Conservation (phyloP, 2,888 invertebrate genomes). For the Junonia oenone region DNA sequence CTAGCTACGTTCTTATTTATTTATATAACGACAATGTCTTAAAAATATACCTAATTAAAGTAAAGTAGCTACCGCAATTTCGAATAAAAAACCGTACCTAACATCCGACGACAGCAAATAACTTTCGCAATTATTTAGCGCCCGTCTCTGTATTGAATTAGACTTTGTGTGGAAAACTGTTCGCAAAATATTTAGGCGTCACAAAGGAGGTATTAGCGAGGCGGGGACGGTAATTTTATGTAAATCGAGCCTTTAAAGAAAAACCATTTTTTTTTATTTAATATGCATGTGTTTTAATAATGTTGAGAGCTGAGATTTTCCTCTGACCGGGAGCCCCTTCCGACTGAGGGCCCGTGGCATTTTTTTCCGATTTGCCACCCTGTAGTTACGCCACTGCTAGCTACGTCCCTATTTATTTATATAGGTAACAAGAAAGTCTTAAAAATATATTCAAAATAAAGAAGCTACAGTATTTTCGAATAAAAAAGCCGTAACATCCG, state of each 20-base stretch:
- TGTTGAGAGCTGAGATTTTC: too few species aligned
- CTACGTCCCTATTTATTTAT: too few species aligned
- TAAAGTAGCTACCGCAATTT: background rate
- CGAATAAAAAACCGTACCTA: background rate
- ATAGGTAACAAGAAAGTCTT: too few species aligned
- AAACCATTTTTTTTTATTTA: too few species aligned
- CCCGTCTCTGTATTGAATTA: conserved; percentile 62
- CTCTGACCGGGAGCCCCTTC: too few species aligned
- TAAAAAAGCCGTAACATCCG: background rate
- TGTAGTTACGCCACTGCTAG: too few species aligned
- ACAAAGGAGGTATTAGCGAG: conserved; percentile 69
- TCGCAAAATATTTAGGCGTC: conserved; percentile 75
- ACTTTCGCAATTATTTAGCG: conserved; percentile 40
- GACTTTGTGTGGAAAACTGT: conserved; percentile 76
- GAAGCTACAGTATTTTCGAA: background rate
- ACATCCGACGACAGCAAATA: conserved; percentile 29
- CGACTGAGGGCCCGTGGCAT: too few species aligned
- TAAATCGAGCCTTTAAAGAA: conserved; percentile 61
- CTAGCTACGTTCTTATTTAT: too few species aligned
- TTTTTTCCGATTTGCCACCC: too few species aligned
- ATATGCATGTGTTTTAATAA: too few species aligned
- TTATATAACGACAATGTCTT: too few species aligned
- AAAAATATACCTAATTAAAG: background rate
- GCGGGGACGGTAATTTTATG: conserved; percentile 52
- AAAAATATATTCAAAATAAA: background rate